Evolutionary conservation across 2,888 invertebrate species (phyloP).

Genomic region (Tetropium fuscum): DNA sequence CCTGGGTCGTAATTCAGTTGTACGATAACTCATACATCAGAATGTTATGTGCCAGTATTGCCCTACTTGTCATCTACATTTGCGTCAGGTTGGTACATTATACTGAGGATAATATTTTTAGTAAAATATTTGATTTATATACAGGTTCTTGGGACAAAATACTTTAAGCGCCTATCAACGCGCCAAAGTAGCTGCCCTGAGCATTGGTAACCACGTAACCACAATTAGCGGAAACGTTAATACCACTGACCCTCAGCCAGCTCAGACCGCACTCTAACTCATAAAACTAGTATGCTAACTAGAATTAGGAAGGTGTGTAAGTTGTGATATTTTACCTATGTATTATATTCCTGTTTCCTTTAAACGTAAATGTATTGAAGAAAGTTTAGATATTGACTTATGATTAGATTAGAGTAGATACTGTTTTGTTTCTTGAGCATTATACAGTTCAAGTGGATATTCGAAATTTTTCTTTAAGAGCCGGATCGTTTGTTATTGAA

Average conservation of each 20-base stretch:
- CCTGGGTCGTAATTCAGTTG: slow-evolving; percentile 85
- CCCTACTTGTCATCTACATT: slow-evolving; percentile 85
- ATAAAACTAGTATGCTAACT: background rate
- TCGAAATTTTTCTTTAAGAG: background rate
- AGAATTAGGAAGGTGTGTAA: slow-evolving; percentile 13
- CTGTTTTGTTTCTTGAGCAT: background rate
- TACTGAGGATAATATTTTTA: too few relatives aligned
- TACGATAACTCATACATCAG: slow-evolving; percentile 82
- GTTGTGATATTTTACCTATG: slow-evolving; percentile 27
- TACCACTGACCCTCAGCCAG: slow-evolving; percentile 43
- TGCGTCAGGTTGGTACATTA: slow-evolving; percentile 76
- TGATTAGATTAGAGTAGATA: background rate
- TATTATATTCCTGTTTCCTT: slow-evolving; percentile 14
- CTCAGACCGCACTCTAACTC: slow-evolving; percentile 22
- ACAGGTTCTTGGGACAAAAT: slow-evolving; percentile 87
- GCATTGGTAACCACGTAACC: slow-evolving; percentile 71
- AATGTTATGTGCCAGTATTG: slow-evolving; percentile 84
- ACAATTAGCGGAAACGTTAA: slow-evolving; percentile 70
- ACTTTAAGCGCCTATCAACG: slow-evolving; percentile 92
- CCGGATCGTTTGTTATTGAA: too few relatives aligned
- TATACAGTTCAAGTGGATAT: background rate
- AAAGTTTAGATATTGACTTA: slow-evolving; percentile 6
- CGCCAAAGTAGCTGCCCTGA: slow-evolving; percentile 88
- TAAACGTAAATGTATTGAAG: slow-evolving; percentile 7
- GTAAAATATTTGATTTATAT: slow-evolving; percentile 9